Evolutionary conservation across 2,113 vertebrate species (phyloP), one percentile per base, ranked within the genome.

Genomic region (Hemibagrus wyckioides): DNA sequence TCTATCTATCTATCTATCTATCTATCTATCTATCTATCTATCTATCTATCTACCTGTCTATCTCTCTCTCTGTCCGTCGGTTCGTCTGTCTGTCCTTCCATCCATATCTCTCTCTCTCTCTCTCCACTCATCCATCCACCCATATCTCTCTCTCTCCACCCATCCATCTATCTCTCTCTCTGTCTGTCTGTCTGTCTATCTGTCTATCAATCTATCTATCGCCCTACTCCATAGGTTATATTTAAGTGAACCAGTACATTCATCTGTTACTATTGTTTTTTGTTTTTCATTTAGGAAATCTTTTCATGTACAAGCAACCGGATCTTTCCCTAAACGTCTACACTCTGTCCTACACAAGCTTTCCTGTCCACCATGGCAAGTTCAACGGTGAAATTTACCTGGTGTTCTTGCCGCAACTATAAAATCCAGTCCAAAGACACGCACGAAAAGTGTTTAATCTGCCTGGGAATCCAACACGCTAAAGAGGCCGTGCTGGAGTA

Each of bases 371-470:
- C 28, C 89, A 92, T 92, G 90, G 89, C 89, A 21, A 90, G 80
- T 52, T 87, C 89, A 10, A 82, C 87, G 30, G 82, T 87, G 28
- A 88, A 89, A 36, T 92, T 88, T 56, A 90, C 73, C 3, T 92
- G 90, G 91, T 92, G 91, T 65, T 76, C 88, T 25, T 92, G 91
- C 75, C 89, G 90, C 19, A 92, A 90, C 56, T 90, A 92, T 71
- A 92, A 90, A 84, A 90, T 90, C 80, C 87, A 86, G 19, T 86
- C 88, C 41, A 92, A 91, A 59, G 91, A 92, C 80, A 89, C 89
- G 23, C 90, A 92, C 25, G 87, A 91, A 30, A 86, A 84, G 54
- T 92, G 91, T 67, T 65, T 91, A 76, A 89, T 90, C 54, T 92
- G 91, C 61, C 85, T 92, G 71, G 90, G 90, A 13, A 88, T 92